Percentiles rank a stretch among this genome's conserved stretches.
phyloP scores from a whole-genome alignment of 2,113 vertebrate genomes.

The Sprattus sprattus region DNA sequence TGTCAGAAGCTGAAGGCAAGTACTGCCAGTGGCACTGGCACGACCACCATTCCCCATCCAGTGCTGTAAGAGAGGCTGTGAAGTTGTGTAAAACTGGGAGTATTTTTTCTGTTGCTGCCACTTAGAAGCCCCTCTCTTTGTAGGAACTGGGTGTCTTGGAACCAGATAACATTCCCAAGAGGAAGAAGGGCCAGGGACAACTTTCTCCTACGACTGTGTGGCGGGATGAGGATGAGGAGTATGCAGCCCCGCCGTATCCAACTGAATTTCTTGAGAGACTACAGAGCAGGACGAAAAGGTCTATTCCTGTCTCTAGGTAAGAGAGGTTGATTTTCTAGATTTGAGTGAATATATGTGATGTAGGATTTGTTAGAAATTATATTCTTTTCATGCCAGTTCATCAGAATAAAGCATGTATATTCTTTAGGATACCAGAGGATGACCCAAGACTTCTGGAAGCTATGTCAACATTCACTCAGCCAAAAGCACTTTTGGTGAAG shows the following conservation, averaged over 20 bases:
- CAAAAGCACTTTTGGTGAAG: conserved; percentile 82
- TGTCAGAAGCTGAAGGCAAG: conserved; percentile 87
- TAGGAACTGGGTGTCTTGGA: conserved; percentile 89
- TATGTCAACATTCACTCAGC: conserved; percentile 82
- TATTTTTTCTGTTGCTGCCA: too few species aligned
- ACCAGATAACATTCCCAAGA: conserved; percentile 74
- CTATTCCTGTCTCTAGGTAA: conserved; percentile 1
- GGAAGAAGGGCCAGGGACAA: conserved; percentile 63
- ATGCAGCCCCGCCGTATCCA: conserved; percentile 50
- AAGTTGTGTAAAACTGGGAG: background rate
- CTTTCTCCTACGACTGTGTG: background rate
- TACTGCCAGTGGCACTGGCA: rapidly evolving
- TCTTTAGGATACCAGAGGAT: conserved; percentile 47
- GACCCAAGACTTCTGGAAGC: conserved; percentile 71
- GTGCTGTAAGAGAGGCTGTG: background rate
- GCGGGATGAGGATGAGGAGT: conserved; percentile 65
- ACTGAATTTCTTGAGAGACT: conserved; percentile 57
- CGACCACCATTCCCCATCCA: background rate
- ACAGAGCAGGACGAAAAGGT: conserved; percentile 58
- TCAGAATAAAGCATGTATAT: background rate
- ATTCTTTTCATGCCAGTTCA: background rate
- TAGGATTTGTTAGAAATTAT: background rate
- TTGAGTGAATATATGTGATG: background rate
- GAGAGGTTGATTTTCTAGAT: background rate
- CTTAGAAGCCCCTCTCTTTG: background rate